Evolutionary conservation across 2,113 vertebrate genomes (phyloP).

Genomic region (Oryzias javanicus): DNA sequence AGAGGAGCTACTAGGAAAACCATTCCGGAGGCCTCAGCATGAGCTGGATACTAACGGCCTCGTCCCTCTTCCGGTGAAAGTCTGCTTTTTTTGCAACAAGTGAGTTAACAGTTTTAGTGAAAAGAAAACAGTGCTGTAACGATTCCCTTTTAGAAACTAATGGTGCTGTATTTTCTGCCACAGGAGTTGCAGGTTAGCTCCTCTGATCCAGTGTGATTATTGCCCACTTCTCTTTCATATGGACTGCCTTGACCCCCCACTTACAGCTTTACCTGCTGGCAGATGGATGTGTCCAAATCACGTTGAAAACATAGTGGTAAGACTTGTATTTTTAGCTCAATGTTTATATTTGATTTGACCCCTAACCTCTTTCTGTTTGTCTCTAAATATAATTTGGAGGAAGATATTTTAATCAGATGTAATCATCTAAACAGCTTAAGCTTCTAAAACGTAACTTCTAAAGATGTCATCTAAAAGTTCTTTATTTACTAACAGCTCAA

Average conservation of each 20-base stretch:
- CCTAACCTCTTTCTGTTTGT: not conserved
- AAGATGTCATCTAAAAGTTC: not conserved
- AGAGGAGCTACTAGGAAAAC: constrained; percentile 93
- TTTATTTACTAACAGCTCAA: constrained; percentile 82
- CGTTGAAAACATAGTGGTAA: constrained; percentile 93
- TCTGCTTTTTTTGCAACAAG: constrained; percentile 97
- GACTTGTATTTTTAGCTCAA: constrained; percentile 20
- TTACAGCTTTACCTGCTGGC: constrained; percentile 94
- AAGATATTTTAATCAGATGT: no score
- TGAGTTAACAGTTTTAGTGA: constrained; percentile 33
- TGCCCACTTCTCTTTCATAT: constrained; percentile 98
- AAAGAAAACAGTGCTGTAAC: no score
- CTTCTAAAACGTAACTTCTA: no score
- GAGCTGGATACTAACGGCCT: constrained; percentile 95
- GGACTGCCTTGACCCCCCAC: constrained; percentile 97
- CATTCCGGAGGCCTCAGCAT: constrained; percentile 91
- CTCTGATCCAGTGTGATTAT: constrained; percentile 96
- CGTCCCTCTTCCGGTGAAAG: constrained; percentile 93
- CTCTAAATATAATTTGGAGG: no score
- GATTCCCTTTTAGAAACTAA: not conserved
- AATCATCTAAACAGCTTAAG: no score
- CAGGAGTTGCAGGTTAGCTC: constrained; percentile 96
- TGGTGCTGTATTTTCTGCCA: constrained; percentile 14
- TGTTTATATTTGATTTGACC: no score
- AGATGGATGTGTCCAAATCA: constrained; percentile 99